phyloP scores from a whole-genome alignment of 2,113 vertebrate genomes.

The Plecturocebus donacophilus region DNA sequence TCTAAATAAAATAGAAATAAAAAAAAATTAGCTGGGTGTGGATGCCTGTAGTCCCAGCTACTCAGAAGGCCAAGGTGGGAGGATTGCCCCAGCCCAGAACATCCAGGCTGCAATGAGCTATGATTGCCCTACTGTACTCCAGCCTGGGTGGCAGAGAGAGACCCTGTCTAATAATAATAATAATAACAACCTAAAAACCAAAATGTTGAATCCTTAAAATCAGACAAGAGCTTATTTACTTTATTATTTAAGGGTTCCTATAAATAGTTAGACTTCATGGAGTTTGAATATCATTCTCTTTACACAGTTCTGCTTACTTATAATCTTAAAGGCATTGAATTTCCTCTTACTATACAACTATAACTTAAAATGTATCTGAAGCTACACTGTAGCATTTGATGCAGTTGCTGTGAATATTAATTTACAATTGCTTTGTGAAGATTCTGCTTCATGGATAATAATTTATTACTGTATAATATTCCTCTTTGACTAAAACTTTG shows the following conservation, averaged over 20 bases:
- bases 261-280: neutral
- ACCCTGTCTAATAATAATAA: no score
- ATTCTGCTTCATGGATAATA: neutral
- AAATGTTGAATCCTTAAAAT: neutral
- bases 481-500: neutral
- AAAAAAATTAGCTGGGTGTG: no score
- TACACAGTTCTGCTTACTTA: neutral
- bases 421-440: neutral
- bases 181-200: neutral
- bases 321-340: neutral
- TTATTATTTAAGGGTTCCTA: neutral
- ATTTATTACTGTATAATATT: neutral
- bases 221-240: neutral
- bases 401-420: neutral
- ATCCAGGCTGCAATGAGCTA: no score
- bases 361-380: neutral
- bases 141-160: no score
- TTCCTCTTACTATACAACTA: neutral
- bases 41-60: no score
- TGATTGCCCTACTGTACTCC: no score
- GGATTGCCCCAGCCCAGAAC: no score
- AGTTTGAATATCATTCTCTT: neutral
- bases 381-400: neutral
- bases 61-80: no score
- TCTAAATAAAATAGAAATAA: no score